Evolutionary conservation across 2,888 invertebrate species (phyloP), one percentile per base, ranked within the genome.

Genomic region (Drosophila nigricruria): DNA sequence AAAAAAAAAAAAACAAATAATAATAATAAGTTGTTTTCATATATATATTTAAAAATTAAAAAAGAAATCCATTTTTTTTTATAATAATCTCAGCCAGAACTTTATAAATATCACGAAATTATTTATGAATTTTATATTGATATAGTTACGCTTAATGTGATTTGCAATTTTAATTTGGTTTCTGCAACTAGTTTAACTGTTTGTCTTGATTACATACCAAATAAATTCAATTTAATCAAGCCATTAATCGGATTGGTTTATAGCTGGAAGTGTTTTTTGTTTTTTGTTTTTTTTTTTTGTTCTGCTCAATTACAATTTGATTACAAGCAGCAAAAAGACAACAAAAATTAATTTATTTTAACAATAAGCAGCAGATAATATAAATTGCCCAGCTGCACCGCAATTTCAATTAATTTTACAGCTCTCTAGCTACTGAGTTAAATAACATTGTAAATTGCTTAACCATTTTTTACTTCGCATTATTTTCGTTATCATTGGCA

Each of bases 371-470:
- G 73, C 70, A 66, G 78, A 87, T 78, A 73, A 77, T 73, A 73
- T 73, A 75, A 77, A 81, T 84, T 77, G 57, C 70, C 70, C 70
- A 73, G 61, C 53, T 36, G 65, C 74, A 80, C 89, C 86, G 63
- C 88, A 79, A 59, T 82, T 89, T 67, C 82, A 89, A 87, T 89
- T 87, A 84, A 84, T 78, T 89, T 74, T 84, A 87, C 89, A 89
- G 69, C 65, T 52, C 64, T 53, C 38, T 49, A 67, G 61, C 65
- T 70, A 70, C 74, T 45, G 58, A 50, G 40, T 52, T 66, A 70
- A 82, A 85, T 70, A 54, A 76, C 53, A 53, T 47, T 58, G 45
- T 67, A 38, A 45, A 78, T 67, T 61, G 56, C 61, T 77, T 30
- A 36, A 32, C 50, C 49, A 45, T 57, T 54, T 67, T 25, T 58